Evolutionary conservation across 2,113 vertebrate genomes (phyloP).

Genomic region (Pteropus alecto): DNA sequence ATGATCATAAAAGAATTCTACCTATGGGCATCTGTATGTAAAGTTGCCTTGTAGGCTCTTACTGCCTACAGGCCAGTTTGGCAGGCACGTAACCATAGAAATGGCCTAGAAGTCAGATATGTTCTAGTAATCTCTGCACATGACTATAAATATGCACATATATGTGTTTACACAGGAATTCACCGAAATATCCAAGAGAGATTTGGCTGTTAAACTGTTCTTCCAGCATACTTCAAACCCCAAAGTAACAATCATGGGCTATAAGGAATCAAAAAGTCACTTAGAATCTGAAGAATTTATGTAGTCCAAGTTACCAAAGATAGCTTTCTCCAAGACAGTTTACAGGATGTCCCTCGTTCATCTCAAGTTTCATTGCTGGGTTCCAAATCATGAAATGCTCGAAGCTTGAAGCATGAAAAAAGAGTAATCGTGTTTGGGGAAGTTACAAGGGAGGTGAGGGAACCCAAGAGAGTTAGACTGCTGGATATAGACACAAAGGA

Average conservation of each 20-base stretch:
- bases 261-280: background rate
- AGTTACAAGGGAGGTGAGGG: slow-evolving; percentile 2
- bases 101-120: background rate
- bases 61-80: background rate
- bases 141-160: background rate
- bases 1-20: background rate
- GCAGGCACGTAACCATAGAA: background rate
- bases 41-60: background rate
- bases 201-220: background rate
- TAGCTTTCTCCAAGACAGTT: background rate
- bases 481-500: background rate
- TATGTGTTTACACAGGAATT: background rate
- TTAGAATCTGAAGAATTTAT: slow-evolving; percentile 5
- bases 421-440: slow-evolving; percentile 41
- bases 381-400: slow-evolving; percentile 42
- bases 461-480: slow-evolving; percentile 6
- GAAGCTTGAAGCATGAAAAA: slow-evolving; percentile 30
- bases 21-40: background rate
- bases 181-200: background rate
- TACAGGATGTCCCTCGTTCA: background rate
- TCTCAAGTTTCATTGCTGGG: background rate
- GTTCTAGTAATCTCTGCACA: background rate
- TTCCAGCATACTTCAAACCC: background rate
- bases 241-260: background rate
- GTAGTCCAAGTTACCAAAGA: background rate